Conservation (phyloP, 1,140 invertebrate species). For the Olivierus martensii region DNA sequence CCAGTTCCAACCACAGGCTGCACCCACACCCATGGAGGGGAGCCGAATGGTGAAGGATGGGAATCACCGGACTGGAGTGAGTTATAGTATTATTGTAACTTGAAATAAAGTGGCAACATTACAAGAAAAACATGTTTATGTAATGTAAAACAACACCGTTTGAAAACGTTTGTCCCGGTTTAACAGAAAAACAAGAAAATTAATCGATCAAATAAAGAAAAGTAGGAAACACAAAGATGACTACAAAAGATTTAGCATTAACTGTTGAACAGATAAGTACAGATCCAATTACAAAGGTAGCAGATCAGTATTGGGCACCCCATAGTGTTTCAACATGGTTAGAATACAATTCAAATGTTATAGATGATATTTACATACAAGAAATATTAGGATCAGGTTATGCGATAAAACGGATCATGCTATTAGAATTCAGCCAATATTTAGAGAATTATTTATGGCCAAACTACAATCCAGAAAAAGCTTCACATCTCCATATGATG, state of each 20-base stretch:
- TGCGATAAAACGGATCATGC: conserved; percentile 75
- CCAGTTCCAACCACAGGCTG: too few species aligned
- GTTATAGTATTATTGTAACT: too few species aligned
- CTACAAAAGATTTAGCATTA: conserved; percentile 16
- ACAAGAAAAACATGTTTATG: too few species aligned
- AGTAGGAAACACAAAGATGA: neutral
- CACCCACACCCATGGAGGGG: too few species aligned
- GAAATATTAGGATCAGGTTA: conserved; percentile 62
- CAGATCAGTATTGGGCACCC: conserved; percentile 77
- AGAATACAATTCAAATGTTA: conserved; percentile 53
- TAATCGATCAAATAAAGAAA: too few species aligned
- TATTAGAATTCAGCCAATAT: conserved; percentile 95
- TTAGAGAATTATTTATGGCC: conserved; percentile 96
- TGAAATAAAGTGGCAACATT: too few species aligned
- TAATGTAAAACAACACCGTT: too few species aligned
- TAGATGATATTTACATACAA: conserved; percentile 64
- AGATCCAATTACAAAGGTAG: conserved; percentile 64
- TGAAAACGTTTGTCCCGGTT: too few species aligned
- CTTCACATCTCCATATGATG: conserved; percentile 66
- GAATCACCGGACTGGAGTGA: too few species aligned
- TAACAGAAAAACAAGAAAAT: too few species aligned
- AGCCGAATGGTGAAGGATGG: too few species aligned
- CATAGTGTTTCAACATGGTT: conserved; percentile 51
- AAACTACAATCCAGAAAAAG: conserved; percentile 45
- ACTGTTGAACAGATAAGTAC: conserved; percentile 73